Evolutionary conservation across 1,140 invertebrate genomes (phyloP), one percentile per base, ranked within the genome.

Genomic region (Lamellibrachia luymesi): DNA sequence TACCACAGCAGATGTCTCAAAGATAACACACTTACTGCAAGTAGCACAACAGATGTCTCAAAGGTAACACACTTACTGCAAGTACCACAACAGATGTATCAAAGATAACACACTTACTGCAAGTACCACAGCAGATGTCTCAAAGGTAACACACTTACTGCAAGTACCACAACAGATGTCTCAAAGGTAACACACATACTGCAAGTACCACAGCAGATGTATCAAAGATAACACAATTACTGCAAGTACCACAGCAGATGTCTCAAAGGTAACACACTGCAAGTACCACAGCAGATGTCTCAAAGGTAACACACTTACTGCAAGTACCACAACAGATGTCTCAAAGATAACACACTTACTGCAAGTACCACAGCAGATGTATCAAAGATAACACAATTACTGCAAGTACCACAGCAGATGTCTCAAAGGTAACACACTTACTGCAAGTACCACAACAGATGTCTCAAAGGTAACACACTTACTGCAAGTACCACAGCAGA

Each of bases 211-310:
- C 4, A 80, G 64, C 64, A 80, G 64, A 80, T 80, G 5, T 56
- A n/a, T n/a, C n/a, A n/a, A 6, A 13, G 13, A 13, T 56, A 56
- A 5, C 13, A 56, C 52, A 56, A 6, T 56, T 13, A 56, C 5
- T 56, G 96, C 96, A 99, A 99, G 96, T 99, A 99, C 96, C 97
- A 98, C 96, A 98, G n/a, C n/a, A n/a, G n/a, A n/a, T 38, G 38
- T 38, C 38, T 38, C 38, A 38, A 38, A 38, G 38, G 38, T 38
- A 38, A 0, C 38, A 38, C 38, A 99, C 96, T 98, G 98, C 96
- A 99, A 99, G 96, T 99, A 99, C 96, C 97, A 98, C 96, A 98
- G 98, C 52, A 97, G 98, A 93, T 99, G 98, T 96, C 96, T 99
- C 4, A 99, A 99, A 97, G 98, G 98, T 98, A 95, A 94, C 94